These are phyloP conservation scores for Agelas oroides DNA, from an alignment of 37 sponge, comb jelly and placozoan species.

Conservation along the genomic window DNA sequence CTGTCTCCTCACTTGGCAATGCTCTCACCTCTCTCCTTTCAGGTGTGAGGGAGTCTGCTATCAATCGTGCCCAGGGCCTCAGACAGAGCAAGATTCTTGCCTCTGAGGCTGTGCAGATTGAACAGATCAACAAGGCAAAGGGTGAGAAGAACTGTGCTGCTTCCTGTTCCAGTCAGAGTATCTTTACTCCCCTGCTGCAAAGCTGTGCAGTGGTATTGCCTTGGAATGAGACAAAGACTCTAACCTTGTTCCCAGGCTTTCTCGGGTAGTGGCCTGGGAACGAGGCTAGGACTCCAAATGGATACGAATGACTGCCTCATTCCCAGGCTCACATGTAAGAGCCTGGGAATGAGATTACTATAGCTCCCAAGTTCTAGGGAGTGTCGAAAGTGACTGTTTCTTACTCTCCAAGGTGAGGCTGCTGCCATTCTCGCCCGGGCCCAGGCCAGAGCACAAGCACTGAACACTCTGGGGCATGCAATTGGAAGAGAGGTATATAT, in stretches of 20 bases:
- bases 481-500: conserved; percentile 60
- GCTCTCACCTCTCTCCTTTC: neutral
- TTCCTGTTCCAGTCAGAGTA: no score
- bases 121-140: conserved; percentile 92
- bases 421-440: conserved; percentile 80
- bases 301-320: no score
- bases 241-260: no score
- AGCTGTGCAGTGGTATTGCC: no score
- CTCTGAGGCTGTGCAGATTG: conserved; percentile 92
- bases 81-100: conserved; percentile 90
- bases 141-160: conserved; percentile 68
- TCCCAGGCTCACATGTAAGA: no score
- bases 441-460: conserved; percentile 79
- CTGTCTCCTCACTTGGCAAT: no score
- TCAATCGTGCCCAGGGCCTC: conserved; percentile 85
- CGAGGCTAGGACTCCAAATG: no score
- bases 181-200: no score
- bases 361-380: no score
- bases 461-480: conserved; percentile 73
- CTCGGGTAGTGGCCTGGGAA: no score
- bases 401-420: conserved; percentile 75
- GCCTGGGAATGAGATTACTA: no score
- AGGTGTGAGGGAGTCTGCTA: conserved; percentile 83
- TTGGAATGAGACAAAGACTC: no score
- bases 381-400: neutral